A percentile compares a stretch with the other conserved stretches of the same genome.
phyloP scores from a whole-genome alignment of 2,888 invertebrate species.

The Psococerastis gibbosa region DNA sequence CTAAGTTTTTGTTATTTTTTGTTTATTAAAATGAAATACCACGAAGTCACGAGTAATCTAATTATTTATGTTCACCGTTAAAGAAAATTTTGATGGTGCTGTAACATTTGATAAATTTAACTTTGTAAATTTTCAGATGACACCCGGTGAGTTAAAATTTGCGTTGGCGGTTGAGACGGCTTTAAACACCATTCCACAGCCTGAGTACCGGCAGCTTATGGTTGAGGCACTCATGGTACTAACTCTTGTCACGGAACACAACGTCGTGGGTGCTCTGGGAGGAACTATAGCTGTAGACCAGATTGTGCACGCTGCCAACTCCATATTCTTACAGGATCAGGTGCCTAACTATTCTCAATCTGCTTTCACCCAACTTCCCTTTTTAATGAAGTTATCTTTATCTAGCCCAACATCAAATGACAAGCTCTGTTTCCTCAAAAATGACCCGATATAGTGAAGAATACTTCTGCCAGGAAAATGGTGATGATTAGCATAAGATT shows the following conservation, averaged over 20 bases:
- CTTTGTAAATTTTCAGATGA: conserved; percentile 69
- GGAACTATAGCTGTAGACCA: conserved; percentile 75
- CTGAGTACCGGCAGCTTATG: conserved; percentile 91
- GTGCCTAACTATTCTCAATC: conserved; percentile 31
- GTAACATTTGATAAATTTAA: background rate
- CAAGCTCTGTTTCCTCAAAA: no score
- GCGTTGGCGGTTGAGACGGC: conserved; percentile 94
- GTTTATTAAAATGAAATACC: no score
- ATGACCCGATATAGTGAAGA: no score
- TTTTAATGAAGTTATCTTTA: no score
- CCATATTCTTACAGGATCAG: conserved; percentile 90
- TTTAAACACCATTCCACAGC: conserved; percentile 90
- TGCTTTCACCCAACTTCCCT: no score
- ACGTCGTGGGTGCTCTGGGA: conserved; percentile 54
- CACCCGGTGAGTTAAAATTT: conserved; percentile 93
- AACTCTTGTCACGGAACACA: conserved; percentile 74
- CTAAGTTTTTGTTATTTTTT: no score
- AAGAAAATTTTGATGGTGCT: background rate
- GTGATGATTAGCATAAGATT: no score
- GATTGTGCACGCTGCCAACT: conserved; percentile 84
- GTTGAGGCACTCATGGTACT: conserved; percentile 96
- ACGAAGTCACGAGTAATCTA: no score
- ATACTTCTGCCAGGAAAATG: no score
- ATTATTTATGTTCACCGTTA: no score
- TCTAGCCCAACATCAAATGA: no score